Conservation (phyloP, 2,797 vertebrate species). For the Anguilla anguilla region DNA sequence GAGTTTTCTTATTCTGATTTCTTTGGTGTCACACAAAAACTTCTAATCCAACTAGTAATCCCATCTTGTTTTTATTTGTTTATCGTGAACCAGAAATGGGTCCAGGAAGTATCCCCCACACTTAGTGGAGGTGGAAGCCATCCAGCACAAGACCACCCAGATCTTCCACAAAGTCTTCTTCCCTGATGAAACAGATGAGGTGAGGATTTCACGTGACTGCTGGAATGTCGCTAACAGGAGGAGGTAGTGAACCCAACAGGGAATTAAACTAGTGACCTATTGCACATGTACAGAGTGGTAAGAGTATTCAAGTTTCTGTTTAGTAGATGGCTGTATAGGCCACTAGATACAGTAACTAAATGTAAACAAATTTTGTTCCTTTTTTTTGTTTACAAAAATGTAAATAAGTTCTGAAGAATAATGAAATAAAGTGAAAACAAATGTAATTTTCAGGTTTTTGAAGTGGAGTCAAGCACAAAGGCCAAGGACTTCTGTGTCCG, state of each 20-base stretch:
- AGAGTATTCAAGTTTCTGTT: no score
- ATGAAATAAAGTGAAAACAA: neutral
- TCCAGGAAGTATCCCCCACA: slow-evolving; percentile 95
- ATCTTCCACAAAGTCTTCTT: slow-evolving; percentile 99
- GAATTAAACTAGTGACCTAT: neutral
- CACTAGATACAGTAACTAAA: neutral
- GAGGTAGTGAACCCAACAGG: neutral
- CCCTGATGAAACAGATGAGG: slow-evolving; percentile 95
- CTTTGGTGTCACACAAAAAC: neutral
- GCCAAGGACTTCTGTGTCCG: slow-evolving; percentile 96
- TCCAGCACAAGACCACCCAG: slow-evolving; percentile 97
- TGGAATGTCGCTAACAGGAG: neutral
- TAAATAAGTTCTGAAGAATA: neutral
- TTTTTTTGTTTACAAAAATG: neutral
- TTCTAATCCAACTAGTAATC: neutral
- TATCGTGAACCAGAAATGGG: slow-evolving; percentile 79
- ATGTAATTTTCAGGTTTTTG: slow-evolving; percentile 81
- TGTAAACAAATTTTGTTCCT: neutral
- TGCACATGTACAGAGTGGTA: neutral
- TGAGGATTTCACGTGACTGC: slow-evolving; percentile 49
- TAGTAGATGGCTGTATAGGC: neutral
- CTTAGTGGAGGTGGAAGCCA: slow-evolving; percentile 95
- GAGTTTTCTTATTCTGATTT: neutral
- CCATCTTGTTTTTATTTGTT: slow-evolving; percentile 23
- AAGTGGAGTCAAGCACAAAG: slow-evolving; percentile 96